Conservation (phyloP, 2,113 vertebrate species). For the Promerops cafer region DNA sequence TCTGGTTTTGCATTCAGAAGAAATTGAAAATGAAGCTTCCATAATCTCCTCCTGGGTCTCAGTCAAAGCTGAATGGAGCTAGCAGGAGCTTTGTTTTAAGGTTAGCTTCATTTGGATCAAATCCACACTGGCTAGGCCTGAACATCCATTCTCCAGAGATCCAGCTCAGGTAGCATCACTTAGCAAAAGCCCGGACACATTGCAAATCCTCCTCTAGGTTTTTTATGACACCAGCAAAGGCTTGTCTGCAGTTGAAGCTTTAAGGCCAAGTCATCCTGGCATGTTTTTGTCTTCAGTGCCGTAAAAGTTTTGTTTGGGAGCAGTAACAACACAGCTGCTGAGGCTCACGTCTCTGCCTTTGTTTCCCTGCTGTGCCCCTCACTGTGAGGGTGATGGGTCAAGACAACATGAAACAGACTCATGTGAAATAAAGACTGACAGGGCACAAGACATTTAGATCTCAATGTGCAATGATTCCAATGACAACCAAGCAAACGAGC, state of each 20-base stretch:
- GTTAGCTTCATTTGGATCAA: background rate
- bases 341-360: background rate
- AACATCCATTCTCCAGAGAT: background rate
- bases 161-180: background rate
- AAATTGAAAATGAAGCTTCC: background rate
- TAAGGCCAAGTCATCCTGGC: background rate
- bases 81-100: background rate
- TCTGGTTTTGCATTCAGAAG: background rate
- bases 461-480: background rate
- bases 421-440: background rate
- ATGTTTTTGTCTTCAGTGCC: background rate
- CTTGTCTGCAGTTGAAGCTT: background rate
- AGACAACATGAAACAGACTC: background rate
- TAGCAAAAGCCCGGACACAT: background rate
- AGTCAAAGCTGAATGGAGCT: background rate
- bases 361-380: background rate
- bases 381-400: background rate
- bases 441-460: background rate
- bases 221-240: background rate
- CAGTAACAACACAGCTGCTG: background rate
- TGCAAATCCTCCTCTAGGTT: background rate
- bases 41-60: background rate
- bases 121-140: background rate
- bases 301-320: background rate
- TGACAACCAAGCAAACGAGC: background rate